phyloP scores from a whole-genome alignment of 2,888 invertebrate species.

The Nezara viridula region DNA sequence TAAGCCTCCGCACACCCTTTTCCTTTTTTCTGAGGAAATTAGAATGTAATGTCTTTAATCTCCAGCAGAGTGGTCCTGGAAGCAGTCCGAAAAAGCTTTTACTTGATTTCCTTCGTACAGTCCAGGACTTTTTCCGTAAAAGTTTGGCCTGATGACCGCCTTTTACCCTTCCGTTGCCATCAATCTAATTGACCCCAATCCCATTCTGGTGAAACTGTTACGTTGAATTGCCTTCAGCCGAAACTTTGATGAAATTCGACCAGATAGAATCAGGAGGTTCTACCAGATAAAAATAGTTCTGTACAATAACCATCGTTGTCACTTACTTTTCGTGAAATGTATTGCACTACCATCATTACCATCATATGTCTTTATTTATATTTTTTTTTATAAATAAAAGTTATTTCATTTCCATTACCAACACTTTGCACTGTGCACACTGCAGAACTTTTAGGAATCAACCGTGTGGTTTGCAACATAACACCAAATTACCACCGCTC shows the following conservation, averaged over 20 bases:
- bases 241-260: background rate
- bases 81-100: background rate
- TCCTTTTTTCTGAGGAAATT: background rate
- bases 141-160: background rate
- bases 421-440: too few species aligned
- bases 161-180: background rate
- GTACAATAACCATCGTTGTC: too few species aligned
- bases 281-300: too few species aligned
- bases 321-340: too few species aligned
- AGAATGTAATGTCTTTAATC: background rate
- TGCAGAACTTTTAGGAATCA: too few species aligned
- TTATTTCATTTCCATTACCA: too few species aligned
- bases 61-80: background rate
- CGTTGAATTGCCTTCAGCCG: background rate
- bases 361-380: too few species aligned
- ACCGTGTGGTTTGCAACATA: too few species aligned
- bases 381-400: too few species aligned
- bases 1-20: background rate
- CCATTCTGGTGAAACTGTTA: background rate
- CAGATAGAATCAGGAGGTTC: too few species aligned
- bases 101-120: background rate
- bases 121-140: background rate
- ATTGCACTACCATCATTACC: too few species aligned
- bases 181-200: background rate
- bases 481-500: too few species aligned